phyloP scores from a whole-genome alignment of 2,888 invertebrate genomes.

The Baccha elongata region DNA sequence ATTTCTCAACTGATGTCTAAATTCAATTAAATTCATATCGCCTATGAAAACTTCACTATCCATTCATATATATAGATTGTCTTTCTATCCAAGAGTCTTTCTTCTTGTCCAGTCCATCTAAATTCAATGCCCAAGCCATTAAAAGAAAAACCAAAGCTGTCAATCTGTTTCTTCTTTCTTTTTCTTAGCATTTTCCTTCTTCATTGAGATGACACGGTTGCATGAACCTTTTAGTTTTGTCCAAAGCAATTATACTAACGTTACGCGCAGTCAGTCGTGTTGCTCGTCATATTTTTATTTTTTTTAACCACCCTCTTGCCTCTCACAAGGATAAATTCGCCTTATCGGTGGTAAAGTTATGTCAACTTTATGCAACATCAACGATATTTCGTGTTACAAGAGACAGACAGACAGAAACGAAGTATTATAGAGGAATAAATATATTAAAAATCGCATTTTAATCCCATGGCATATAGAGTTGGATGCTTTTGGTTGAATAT shows the following conservation, averaged over 20 bases:
- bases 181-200: not conserved
- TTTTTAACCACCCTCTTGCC: not conserved
- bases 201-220: conserved; percentile 16
- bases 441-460: conserved; percentile 59
- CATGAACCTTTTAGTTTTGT: conserved; percentile 62
- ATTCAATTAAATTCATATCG: conserved; percentile 75
- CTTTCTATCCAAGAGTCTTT: not conserved
- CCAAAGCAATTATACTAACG: conserved; percentile 57
- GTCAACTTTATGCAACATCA: conserved; percentile 71
- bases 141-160: conserved; percentile 60
- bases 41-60: conserved; percentile 47
- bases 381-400: conserved; percentile 51
- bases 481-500: no score
- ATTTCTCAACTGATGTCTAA: conserved; percentile 75
- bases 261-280: conserved; percentile 67
- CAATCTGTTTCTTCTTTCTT: conserved; percentile 36
- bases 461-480: conserved; percentile 39
- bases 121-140: conserved; percentile 53
- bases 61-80: not conserved
- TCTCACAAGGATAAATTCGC: no score
- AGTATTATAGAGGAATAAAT: conserved; percentile 43
- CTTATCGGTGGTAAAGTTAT: conserved; percentile 57
- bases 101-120: not conserved
- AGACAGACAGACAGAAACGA: conserved; percentile 28
- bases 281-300: conserved; percentile 57